These are phyloP conservation scores for Carassius auratus DNA, from an alignment of 2,113 vertebrate species.

Conservation along the genomic window DNA sequence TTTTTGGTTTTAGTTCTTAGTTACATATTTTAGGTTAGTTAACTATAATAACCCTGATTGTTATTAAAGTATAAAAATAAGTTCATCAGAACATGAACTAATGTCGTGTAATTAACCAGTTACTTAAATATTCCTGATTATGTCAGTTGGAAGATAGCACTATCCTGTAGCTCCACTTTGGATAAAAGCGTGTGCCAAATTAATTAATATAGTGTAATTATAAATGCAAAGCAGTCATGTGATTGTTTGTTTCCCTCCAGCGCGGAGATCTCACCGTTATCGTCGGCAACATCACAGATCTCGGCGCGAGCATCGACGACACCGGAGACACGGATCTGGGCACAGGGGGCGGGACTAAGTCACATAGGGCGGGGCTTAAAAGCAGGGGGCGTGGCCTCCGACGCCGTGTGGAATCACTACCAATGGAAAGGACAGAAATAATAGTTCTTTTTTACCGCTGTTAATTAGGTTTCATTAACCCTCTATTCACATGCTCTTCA, in stretches of 20 bases:
- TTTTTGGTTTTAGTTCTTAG: no score
- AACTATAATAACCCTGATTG: no score
- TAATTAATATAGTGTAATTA: not conserved
- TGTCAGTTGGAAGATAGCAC: no score
- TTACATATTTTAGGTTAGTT: no score
- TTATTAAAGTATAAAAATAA: no score
- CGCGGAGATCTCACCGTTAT: conserved; percentile 85
- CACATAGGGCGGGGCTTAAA: conserved; percentile 41
- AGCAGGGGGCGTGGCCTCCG: not conserved
- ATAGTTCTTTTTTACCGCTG: not conserved
- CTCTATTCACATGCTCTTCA: not conserved
- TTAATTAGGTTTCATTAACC: conserved; percentile 14
- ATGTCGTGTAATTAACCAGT: no score
- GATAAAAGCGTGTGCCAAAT: no score
- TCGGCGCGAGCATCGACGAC: conserved; percentile 81
- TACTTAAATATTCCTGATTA: no score
- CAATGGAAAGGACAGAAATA: conserved; percentile 41
- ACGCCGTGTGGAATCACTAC: not conserved
- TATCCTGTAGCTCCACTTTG: no score
- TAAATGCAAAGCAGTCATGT: not conserved
- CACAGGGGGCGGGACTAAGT: conserved; percentile 72
- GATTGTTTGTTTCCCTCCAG: conserved; percentile 64
- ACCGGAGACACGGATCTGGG: conserved; percentile 67
- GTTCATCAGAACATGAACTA: no score
- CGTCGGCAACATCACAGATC: conserved; percentile 83